Evolutionary conservation across 2,113 vertebrate species (phyloP).

Genomic region (Nibea coibor): DNA sequence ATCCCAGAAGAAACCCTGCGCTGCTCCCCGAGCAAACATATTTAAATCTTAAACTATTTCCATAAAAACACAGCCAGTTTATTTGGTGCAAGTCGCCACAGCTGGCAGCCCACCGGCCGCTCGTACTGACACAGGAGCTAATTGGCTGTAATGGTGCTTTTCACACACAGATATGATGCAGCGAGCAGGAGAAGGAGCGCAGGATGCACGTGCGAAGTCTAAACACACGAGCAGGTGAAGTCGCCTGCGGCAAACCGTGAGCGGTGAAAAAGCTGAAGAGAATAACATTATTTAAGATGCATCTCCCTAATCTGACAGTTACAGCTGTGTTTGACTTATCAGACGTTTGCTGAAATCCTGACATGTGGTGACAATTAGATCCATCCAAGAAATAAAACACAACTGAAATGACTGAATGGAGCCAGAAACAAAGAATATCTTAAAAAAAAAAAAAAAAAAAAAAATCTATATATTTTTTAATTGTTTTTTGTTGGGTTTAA

Average conservation of each 20-base stretch:
- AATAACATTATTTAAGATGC: not conserved
- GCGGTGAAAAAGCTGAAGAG: not conserved
- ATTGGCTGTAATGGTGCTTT: constrained; percentile 8
- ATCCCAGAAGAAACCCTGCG: not conserved
- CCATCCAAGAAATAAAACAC: not conserved
- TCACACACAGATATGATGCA: not conserved
- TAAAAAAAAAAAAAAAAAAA: too few relatives aligned
- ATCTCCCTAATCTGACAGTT: not conserved
- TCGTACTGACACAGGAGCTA: constrained; percentile 4
- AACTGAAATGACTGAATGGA: not conserved
- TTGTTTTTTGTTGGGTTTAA: too few relatives aligned
- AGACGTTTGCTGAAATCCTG: not conserved
- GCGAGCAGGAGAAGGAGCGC: not conserved
- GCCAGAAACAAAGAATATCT: not conserved
- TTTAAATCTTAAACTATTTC: not conserved
- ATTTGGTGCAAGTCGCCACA: not conserved
- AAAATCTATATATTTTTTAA: too few relatives aligned
- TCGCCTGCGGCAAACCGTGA: not conserved
- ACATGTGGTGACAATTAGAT: not conserved
- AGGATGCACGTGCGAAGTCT: too few relatives aligned
- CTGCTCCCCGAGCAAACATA: not conserved
- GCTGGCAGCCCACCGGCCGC: not conserved
- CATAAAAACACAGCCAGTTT: not conserved
- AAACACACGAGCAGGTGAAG: not conserved
- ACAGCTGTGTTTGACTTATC: not conserved